These are phyloP conservation scores for Echeneis naucrates DNA, from an alignment of 2,797 vertebrate genomes.

Conservation along the genomic window DNA sequence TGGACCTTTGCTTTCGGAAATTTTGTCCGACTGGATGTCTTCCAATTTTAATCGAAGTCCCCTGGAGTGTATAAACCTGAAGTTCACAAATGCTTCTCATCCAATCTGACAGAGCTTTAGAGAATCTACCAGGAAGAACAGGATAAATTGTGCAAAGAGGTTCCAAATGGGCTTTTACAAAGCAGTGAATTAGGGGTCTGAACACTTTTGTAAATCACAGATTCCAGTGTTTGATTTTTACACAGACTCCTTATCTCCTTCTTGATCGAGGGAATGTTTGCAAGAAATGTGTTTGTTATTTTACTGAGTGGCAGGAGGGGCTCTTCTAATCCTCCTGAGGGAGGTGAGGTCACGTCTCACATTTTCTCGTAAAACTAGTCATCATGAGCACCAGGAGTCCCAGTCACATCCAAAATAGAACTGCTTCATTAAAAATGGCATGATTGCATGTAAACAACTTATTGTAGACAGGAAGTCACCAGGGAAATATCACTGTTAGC, in stretches of 20 bases:
- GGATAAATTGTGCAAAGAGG: neutral
- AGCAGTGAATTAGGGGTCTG: neutral
- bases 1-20: neutral
- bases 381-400: neutral
- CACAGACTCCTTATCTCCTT: neutral
- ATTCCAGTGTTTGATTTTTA: neutral
- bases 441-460: constrained; percentile 42
- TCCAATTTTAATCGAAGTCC: neutral
- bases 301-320: neutral
- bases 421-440: constrained; percentile 30
- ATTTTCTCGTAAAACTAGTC: constrained; percentile 26
- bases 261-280: neutral
- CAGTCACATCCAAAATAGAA: neutral
- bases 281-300: neutral
- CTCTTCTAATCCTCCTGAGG: constrained; percentile 11
- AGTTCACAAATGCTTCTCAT: neutral
- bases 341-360: neutral
- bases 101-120: neutral
- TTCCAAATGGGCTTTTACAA: neutral
- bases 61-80: neutral
- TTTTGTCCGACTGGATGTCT: neutral
- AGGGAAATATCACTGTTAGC: constrained; percentile 27
- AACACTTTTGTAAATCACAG: neutral
- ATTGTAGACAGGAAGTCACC: constrained; percentile 49
- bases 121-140: neutral